phyloP scores from a whole-genome alignment of 2,888 invertebrate species.

The Caenorhabditis parvicauda region DNA sequence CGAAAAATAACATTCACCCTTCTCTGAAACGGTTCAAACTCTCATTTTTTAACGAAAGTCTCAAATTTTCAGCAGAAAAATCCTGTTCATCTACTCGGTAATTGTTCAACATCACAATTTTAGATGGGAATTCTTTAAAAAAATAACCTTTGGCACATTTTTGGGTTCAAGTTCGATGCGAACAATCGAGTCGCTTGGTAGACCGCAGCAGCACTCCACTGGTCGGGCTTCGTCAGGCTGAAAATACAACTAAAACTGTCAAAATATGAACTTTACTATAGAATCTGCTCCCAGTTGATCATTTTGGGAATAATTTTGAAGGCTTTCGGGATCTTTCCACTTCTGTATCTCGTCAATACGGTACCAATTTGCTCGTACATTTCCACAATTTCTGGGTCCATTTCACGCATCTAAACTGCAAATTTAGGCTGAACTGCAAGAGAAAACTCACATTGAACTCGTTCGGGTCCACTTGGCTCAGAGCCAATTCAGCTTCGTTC shows the following conservation, averaged over 20 bases:
- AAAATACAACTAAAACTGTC: slow-evolving; percentile 4
- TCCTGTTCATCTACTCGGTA: slow-evolving; percentile 24
- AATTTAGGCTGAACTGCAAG: not conserved
- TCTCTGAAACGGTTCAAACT: no score
- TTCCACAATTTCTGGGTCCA: slow-evolving; percentile 77
- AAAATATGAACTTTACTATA: slow-evolving; percentile 53
- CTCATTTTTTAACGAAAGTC: not conserved
- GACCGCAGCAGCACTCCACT: slow-evolving; percentile 96
- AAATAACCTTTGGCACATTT: slow-evolving; percentile 82
- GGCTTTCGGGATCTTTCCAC: slow-evolving; percentile 94
- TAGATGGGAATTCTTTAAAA: not conserved
- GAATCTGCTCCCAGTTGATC: slow-evolving; percentile 64
- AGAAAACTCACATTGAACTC: slow-evolving; percentile 30
- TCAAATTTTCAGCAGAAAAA: not conserved
- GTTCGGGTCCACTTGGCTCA: slow-evolving; percentile 33
- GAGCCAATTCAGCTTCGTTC: slow-evolving; percentile 33
- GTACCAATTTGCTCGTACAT: slow-evolving; percentile 88
- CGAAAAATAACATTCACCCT: no score
- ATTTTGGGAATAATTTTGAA: slow-evolving; percentile 92
- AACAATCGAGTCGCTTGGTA: slow-evolving; percentile 93
- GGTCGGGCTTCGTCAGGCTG: slow-evolving; percentile 76
- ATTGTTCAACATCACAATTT: no score
- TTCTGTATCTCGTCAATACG: slow-evolving; percentile 82
- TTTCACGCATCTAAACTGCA: slow-evolving; percentile 43
- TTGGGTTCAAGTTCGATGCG: slow-evolving; percentile 90